Base-by-base conservation (phyloP, 1,140 invertebrate genomes). In the Hylaeus anthracinus region DNA sequence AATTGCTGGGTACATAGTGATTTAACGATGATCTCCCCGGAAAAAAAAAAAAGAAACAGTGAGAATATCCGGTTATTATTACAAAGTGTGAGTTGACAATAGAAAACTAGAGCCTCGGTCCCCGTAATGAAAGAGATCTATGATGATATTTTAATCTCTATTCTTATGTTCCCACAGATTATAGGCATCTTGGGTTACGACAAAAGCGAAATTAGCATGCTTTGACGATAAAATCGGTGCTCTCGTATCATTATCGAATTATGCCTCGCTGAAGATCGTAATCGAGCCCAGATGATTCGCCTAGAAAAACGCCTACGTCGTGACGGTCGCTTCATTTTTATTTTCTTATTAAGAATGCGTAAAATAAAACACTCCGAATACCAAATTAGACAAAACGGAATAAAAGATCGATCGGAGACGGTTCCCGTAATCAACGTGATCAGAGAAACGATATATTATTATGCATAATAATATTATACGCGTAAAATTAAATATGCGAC, bases 241-340 rank as follows among this genome's bases (percentile, higher is more conserved):
- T 80, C 86, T 89, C 87, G 81, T 90, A 90, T 93, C 90, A 93
- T 93, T 93, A 93, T 92, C 92, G 84, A 93, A 93, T 93, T 93
- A 93, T 92, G 86, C 83, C 86, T 75, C 74, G 81, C 75, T 79
- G 79, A 91, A 91, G 92, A 93, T 93, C 86, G 82, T 92, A 92
- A 93, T 93, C 92, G 85, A 88, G 72, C 82, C 83, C 65, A 83
- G 86, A 90, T 85, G 79, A 88, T 88, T 91, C 83, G 80, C 84
- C 89, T 90, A 90, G 84, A 84, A 85, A 85, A 77, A 89, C 89
- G 88, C 89, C 90, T 83, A 88, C 81, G 72, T 83, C 67, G 79
- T 73, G 84, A 83, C 82, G 78, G 70, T 70, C 71, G 51, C 45
- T n/a, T 63, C 37, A 41, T 37, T 89, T 80, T 78, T 73, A 85